These are phyloP conservation scores for Sphaerophoria taeniata DNA, from an alignment of 2,888 invertebrate genomes.

Conservation along the genomic window DNA sequence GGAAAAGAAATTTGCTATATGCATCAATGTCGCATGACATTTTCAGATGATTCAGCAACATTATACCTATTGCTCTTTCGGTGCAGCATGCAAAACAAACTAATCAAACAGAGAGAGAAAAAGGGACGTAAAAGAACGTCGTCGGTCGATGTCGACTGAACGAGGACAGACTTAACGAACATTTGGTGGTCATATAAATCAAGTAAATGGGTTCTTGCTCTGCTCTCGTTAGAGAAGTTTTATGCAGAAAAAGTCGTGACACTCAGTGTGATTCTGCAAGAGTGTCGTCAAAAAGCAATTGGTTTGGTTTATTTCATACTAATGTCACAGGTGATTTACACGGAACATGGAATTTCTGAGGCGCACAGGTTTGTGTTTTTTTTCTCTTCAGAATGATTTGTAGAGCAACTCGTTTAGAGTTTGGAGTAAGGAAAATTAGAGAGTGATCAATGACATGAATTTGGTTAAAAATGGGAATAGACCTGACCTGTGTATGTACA, in stretches of 20 bases:
- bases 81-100: not conserved
- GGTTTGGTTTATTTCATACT: slow-evolving; percentile 23
- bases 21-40: slow-evolving; percentile 69
- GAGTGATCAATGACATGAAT: too few relatives aligned
- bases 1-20: slow-evolving; percentile 53
- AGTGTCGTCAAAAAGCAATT: slow-evolving; percentile 54
- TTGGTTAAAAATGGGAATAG: too few relatives aligned
- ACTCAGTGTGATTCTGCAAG: slow-evolving; percentile 61
- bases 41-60: slow-evolving; percentile 44
- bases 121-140: slow-evolving; percentile 28
- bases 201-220: slow-evolving; percentile 35
- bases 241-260: slow-evolving; percentile 50
- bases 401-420: too few relatives aligned
- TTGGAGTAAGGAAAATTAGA: too few relatives aligned
- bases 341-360: slow-evolving; percentile 32
- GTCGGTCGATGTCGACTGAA: slow-evolving; percentile 3
- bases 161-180: not conserved
- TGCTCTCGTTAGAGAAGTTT: not conserved
- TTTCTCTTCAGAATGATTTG: too few relatives aligned
- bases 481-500: too few relatives aligned
- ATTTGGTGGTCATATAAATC: slow-evolving; percentile 53
- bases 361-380: slow-evolving; percentile 32
- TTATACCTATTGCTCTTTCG: slow-evolving; percentile 43
- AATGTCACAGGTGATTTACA: slow-evolving; percentile 59
- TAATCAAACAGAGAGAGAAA: not conserved